Percentiles rank a stretch among this genome's conserved stretches.
Evolutionary conservation across 1,140 invertebrate species (phyloP).

Genomic region (Semibalanus balanoides): DNA sequence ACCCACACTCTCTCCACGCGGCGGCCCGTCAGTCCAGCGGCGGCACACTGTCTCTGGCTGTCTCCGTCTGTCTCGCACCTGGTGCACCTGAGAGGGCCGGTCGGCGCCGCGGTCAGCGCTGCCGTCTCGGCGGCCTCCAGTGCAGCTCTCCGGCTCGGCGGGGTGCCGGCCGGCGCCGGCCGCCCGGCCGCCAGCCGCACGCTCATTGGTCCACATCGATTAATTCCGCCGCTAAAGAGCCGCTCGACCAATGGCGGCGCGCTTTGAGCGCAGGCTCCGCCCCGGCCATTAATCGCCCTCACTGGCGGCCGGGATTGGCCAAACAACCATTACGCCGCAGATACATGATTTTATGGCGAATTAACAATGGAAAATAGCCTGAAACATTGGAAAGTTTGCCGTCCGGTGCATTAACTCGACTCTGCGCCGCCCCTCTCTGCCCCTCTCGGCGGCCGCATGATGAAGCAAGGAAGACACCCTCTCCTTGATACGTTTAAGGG

Average conservation of each 20-base stretch:
- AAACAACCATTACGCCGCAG: background rate
- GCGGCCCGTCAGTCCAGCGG: no score
- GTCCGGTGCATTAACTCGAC: background rate
- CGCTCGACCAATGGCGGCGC: background rate
- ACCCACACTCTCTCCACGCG: no score
- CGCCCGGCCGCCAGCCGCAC: no score
- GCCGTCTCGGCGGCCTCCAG: background rate
- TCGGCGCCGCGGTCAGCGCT: background rate
- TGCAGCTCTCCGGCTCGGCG: no score
- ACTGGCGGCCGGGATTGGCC: background rate
- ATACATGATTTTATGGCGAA: conserved; percentile 1
- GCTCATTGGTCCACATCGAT: background rate
- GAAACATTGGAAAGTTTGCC: background rate
- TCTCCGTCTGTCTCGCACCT: no score
- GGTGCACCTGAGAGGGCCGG: no score
- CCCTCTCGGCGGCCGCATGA: background rate
- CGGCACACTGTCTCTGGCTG: background rate
- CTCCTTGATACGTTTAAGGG: background rate
- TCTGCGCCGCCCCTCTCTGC: no score
- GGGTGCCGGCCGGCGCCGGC: no score
- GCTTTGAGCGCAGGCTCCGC: background rate
- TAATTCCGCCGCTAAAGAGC: background rate
- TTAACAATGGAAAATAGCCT: background rate
- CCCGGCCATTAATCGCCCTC: background rate
- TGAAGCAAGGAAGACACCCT: background rate